Conservation (phyloP, 2,888 invertebrate genomes). For the Parelbella ahira region DNA sequence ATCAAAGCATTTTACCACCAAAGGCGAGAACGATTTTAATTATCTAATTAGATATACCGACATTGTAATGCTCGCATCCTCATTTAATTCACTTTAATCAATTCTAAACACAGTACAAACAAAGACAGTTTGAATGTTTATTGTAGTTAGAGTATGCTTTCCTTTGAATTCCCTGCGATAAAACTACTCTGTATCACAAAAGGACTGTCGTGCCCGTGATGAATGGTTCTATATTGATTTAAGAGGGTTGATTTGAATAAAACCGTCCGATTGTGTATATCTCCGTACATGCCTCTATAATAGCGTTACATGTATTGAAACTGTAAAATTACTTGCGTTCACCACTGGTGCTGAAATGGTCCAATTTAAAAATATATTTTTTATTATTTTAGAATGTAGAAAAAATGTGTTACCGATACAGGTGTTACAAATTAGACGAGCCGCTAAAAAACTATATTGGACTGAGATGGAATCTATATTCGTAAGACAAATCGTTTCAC, state of each 20-base stretch:
- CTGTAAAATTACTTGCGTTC: constrained; percentile 43
- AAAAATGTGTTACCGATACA: too few species aligned
- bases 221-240: constrained; percentile 67
- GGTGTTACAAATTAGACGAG: constrained; percentile 54
- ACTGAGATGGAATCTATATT: constrained; percentile 63
- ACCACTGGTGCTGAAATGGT: constrained; percentile 5
- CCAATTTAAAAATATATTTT: too few species aligned
- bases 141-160: constrained; percentile 40
- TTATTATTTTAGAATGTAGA: too few species aligned
- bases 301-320: constrained; percentile 58
- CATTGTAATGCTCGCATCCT: constrained; percentile 63
- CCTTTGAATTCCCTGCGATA: constrained; percentile 35
- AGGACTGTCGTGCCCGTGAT: constrained; percentile 62
- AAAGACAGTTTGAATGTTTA: constrained; percentile 31
- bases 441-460: constrained; percentile 63
- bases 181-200: constrained; percentile 44
- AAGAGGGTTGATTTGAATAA: constrained; percentile 62
- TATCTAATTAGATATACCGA: constrained; percentile 69
- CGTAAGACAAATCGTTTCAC: constrained; percentile 72
- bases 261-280: constrained; percentile 60
- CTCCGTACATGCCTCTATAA: constrained; percentile 44
- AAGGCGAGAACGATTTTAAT: constrained; percentile 63
- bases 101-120: constrained; percentile 25
- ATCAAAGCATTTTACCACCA: constrained; percentile 59
- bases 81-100: constrained; percentile 53